phyloP scores from a whole-genome alignment of 2,888 invertebrate species.

The Zygothrica quintamaculata region DNA sequence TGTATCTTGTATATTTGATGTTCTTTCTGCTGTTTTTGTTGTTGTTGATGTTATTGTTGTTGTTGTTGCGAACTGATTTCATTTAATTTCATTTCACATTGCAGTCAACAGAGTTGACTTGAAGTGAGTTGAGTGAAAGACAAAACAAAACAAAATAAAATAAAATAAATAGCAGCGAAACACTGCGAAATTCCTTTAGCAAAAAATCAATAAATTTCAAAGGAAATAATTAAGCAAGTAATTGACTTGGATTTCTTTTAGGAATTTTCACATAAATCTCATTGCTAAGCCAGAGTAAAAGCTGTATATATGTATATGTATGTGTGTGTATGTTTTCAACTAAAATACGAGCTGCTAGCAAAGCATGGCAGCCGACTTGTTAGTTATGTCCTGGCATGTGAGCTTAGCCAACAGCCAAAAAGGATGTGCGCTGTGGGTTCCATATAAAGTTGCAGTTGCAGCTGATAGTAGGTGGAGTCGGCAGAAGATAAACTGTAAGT shows the following conservation, averaged over 20 bases:
- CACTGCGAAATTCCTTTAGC: slow-evolving; percentile 64
- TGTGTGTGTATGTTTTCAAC: slow-evolving; percentile 24
- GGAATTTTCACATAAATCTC: slow-evolving; percentile 81
- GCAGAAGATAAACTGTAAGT: neutral
- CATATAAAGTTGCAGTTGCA: slow-evolving; percentile 62
- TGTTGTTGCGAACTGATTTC: slow-evolving; percentile 39
- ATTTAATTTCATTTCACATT: slow-evolving; percentile 54
- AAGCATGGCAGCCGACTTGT: slow-evolving; percentile 53
- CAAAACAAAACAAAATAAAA: too few relatives aligned
- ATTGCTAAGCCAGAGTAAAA: slow-evolving; percentile 69
- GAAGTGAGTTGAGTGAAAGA: too few relatives aligned
- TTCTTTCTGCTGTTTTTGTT: slow-evolving; percentile 13
- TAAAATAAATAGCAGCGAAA: slow-evolving; percentile 65
- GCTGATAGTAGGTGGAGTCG: slow-evolving; percentile 14
- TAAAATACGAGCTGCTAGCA: slow-evolving; percentile 56
- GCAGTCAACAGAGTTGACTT: slow-evolving; percentile 40
- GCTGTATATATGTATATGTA: slow-evolving; percentile 23
- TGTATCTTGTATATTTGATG: slow-evolving; percentile 16
- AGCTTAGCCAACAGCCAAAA: slow-evolving; percentile 58
- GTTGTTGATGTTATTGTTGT: slow-evolving; percentile 1
- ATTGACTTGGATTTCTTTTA: slow-evolving; percentile 82
- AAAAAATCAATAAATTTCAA: slow-evolving; percentile 79
- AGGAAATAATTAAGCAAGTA: slow-evolving; percentile 81
- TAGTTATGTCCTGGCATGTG: slow-evolving; percentile 69
- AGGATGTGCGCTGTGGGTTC: slow-evolving; percentile 48